Percentiles rank a stretch among this genome's conserved stretches.
Conservation (phyloP, 2,888 invertebrate genomes). For the Celastrina argiolus region DNA sequence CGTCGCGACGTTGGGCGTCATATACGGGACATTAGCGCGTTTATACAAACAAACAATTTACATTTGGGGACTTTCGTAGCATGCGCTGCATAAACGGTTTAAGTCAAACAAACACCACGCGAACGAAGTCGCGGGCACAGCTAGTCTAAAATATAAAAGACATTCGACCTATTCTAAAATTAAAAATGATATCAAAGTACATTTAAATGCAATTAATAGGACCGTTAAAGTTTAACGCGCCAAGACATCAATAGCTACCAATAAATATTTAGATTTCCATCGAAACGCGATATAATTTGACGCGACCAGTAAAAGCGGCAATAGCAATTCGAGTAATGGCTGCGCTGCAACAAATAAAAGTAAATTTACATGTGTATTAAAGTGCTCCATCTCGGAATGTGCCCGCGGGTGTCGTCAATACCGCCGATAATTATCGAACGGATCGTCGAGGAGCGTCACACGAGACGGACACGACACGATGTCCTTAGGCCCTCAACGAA, state of each 20-base stretch:
- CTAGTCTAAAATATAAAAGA: too few relatives aligned
- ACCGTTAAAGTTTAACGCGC: neutral
- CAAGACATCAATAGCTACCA: neutral
- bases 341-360: constrained; percentile 52
- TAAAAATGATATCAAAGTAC: too few relatives aligned
- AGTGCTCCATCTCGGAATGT: constrained; percentile 42
- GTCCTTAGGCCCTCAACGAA: too few relatives aligned
- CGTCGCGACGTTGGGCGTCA: too few relatives aligned
- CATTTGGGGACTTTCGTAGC: too few relatives aligned
- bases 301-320: constrained; percentile 24
- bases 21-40: too few relatives aligned
- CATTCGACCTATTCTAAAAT: too few relatives aligned
- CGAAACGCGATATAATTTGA: constrained; percentile 27
- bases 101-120: too few relatives aligned
- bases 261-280: constrained; percentile 23
- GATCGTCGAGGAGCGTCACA: constrained; percentile 32
- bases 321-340: constrained; percentile 52
- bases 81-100: too few relatives aligned
- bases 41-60: too few relatives aligned
- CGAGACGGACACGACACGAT: constrained; percentile 40
- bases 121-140: too few relatives aligned
- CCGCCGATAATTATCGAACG: constrained; percentile 52
- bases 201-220: too few relatives aligned
- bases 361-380: constrained; percentile 54
- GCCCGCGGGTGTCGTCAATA: constrained; percentile 57